Evolutionary conservation across 2,113 vertebrate species (phyloP).

Genomic region (Andinoacara biseriatus): DNA sequence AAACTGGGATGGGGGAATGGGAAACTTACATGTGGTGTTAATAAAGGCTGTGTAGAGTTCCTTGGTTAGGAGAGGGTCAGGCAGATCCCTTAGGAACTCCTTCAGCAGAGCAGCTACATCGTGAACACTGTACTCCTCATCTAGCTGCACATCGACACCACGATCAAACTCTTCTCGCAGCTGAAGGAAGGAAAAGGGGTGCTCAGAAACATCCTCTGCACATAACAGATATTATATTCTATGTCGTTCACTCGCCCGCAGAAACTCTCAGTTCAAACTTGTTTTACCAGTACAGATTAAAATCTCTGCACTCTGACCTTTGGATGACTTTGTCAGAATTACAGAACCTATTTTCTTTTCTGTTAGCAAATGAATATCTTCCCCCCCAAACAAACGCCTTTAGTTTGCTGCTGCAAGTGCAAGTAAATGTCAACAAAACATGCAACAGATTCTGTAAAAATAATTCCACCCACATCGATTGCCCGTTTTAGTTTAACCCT

Average conservation of each 20-base stretch:
- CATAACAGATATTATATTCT: slow-evolving; percentile 27
- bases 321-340: slow-evolving; percentile 24
- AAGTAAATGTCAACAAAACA: not conserved
- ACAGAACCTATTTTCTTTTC: not conserved
- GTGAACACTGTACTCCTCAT: slow-evolving; percentile 94
- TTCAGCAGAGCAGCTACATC: slow-evolving; percentile 94
- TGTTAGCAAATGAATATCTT: not conserved
- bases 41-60: slow-evolving; percentile 97
- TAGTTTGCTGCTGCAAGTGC: not conserved
- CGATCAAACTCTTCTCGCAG: slow-evolving; percentile 95
- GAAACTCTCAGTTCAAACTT: not conserved
- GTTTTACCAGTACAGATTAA: slow-evolving; percentile 15
- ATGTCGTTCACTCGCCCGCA: slow-evolving; percentile 2
- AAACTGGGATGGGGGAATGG: not conserved
- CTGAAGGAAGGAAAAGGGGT: slow-evolving; percentile 68
- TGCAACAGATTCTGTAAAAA: not conserved
- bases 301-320: slow-evolving; percentile 31
- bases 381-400: not conserved
- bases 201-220: slow-evolving; percentile 42
- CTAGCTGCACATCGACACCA: slow-evolving; percentile 87
- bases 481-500: not conserved
- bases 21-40: slow-evolving; percentile 86
- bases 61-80: slow-evolving; percentile 92
- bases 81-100: slow-evolving; percentile 96
- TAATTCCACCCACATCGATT: not conserved